Evolutionary conservation across 2,888 invertebrate genomes (phyloP), one percentile per base, ranked within the genome.

Genomic region (Thysanoteuthis rhombus): DNA sequence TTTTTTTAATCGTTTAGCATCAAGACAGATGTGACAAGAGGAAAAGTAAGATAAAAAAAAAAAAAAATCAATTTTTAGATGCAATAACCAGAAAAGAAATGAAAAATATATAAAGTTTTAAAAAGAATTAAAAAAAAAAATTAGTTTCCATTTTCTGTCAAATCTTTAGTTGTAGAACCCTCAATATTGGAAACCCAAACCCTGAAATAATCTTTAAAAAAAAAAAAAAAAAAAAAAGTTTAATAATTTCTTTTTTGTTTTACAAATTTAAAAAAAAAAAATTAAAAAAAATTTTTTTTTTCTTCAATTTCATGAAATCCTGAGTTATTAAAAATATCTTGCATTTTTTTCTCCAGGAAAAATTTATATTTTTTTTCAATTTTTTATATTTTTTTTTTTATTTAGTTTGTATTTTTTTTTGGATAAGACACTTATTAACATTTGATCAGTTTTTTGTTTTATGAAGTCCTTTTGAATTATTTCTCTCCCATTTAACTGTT

Each of bases 251-350:
- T 58, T 58, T 28, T 58, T 58, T 32, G 25, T 58, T 58, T 32
- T 32, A 10, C 19, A n/a, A 8, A 36, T 12, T 36, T n/a, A n/a
- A n/a, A 4, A n/a, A 36, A 19, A 75, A 32, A 75, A n/a, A 75
- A n/a, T 12, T 8, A n/a, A 2, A 12, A n/a, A 1, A 5, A 8
- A 12, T 1, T 75, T n/a, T 75, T n/a, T n/a, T n/a, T 16, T n/a
- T 16, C 36, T 1, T 36, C 8, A 36, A n/a, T 75, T n/a, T 75
- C 36, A 36, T 75, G 2, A 75, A 75, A 16, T 75, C 75, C 75
- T 75, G 75, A 75, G 75, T 75, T 75, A 75, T 75, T 75, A 75
- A 75, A 75, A 75, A 75, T 75, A 75, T n/a, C 75, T n/a, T 52
- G 28, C 52, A 52, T 52, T 52, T 52, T 52, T 22, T 47, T 47